Evolutionary conservation across 2,113 vertebrate genomes (phyloP), one percentile per base, ranked within the genome.

Genomic region (Pontoporia blainvillei): DNA sequence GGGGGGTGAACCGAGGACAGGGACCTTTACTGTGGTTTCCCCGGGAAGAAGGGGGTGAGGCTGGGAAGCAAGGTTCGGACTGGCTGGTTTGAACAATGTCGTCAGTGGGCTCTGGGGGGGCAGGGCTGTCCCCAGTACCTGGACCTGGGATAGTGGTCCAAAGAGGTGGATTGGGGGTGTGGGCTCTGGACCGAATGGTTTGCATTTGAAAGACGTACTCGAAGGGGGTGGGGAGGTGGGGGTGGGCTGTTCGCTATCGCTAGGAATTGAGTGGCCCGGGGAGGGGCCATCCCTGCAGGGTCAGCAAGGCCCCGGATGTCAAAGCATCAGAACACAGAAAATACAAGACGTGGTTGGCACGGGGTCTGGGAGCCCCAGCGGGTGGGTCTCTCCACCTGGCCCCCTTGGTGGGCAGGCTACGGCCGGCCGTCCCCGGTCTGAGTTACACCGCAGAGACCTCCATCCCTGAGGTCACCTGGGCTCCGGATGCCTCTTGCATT

Each of bases 401-500:
- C 29, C 6, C 3, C 71, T 1, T 8, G 4, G 54, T 31, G 64
- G 54, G 64, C 18, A 9, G 44, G 54, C 31, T 1, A 0, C 0
- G 23, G 29, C 0, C 7, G 46, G n/a, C 39, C 1, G 0, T 27
- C 52, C 36, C n/a, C 0, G 8, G 3, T 29, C 14, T 12, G 59
- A 39, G 36, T 17, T 3, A n/a, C 46, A 4, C n/a, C 1, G 5
- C 14, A 23, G 39, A 54, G 36, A 9, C 17, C 31, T 13, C 44
- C 52, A 5, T 29, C 54, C 73, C 34, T 10, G 14, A 62, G 2
- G 64, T 8, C 44, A 9, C 31, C 64, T 6, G 57, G 88, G 66
- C 54, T 66, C 81, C 5, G 18, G 75, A 17, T 4, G 0, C 10
- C 41, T 21, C 36, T 13, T 36, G 25, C 15, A 13, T 78, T 9